A percentile compares a stretch with the other conserved stretches of the same genome.
Evolutionary conservation across 2,797 vertebrate species (phyloP).

Genomic region (Psittacula derbiana): DNA sequence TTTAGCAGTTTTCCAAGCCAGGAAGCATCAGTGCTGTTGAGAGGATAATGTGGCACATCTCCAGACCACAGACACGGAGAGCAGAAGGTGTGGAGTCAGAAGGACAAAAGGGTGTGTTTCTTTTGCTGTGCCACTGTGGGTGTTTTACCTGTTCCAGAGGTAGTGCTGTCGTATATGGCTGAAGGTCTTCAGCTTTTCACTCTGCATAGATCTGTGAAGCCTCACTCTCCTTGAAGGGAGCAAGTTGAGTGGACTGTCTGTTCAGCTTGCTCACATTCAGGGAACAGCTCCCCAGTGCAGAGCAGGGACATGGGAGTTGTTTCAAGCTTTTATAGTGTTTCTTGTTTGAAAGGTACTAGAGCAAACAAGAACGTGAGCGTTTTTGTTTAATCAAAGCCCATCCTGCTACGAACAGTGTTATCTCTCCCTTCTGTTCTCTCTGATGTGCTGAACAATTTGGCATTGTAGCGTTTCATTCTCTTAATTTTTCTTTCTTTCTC

Average conservation of each 20-base stretch:
- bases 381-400: neutral
- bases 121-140: neutral
- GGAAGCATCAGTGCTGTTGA: neutral
- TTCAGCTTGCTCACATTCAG: neutral
- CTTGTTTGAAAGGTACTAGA: neutral
- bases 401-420: neutral
- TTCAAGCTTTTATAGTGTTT: neutral
- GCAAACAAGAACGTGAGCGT: neutral
- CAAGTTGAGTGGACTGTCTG: too few species aligned
- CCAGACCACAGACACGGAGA: fast-evolving
- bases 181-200: neutral
- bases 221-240: neutral
- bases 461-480: neutral
- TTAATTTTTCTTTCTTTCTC: neutral
- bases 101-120: neutral
- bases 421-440: neutral
- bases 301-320: neutral
- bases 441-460: neutral
- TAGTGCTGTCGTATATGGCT: fast-evolving
- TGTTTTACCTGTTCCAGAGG: neutral
- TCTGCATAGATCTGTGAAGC: neutral
- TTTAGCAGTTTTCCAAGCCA: neutral
- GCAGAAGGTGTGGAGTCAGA: neutral
- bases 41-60: neutral
- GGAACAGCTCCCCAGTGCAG: neutral